Conservation (phyloP, 2,888 invertebrate genomes). For the Nezara viridula region DNA sequence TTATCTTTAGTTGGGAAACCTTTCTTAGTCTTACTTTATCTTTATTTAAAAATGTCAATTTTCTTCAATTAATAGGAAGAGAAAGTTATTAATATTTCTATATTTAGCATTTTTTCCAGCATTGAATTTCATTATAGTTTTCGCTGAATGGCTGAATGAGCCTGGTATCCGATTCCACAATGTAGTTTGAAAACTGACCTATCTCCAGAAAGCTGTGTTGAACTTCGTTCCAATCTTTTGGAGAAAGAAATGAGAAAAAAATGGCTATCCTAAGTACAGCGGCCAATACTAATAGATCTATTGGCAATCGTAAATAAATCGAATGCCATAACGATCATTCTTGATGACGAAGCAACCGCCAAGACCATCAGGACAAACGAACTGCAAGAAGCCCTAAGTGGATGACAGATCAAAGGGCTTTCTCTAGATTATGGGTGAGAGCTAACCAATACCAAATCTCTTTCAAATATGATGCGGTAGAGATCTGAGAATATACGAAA, state of each 20-base stretch:
- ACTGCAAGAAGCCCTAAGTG: neutral
- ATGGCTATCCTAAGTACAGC: neutral
- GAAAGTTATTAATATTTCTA: too few relatives aligned
- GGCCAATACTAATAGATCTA: neutral
- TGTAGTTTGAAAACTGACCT: neutral
- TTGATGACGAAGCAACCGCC: neutral
- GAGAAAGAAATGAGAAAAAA: neutral
- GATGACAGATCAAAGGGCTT: neutral
- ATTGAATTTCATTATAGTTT: too few relatives aligned
- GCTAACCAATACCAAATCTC: neutral
- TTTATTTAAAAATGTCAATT: too few relatives aligned
- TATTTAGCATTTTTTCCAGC: too few relatives aligned
- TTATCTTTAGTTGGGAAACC: too few relatives aligned
- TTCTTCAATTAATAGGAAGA: too few relatives aligned
- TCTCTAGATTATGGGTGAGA: neutral
- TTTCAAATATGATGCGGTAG: neutral
- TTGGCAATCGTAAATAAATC: slow-evolving; percentile 8
- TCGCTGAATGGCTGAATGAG: too few relatives aligned
- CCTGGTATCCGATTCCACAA: too few relatives aligned
- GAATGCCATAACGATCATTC: neutral
- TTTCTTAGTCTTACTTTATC: too few relatives aligned
- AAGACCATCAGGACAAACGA: neutral
- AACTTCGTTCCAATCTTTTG: neutral
- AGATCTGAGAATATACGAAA: neutral
- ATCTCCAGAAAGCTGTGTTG: neutral